These are phyloP conservation scores for Agrypnus murinus DNA, from an alignment of 2,888 invertebrate genomes.

Conservation along the genomic window DNA sequence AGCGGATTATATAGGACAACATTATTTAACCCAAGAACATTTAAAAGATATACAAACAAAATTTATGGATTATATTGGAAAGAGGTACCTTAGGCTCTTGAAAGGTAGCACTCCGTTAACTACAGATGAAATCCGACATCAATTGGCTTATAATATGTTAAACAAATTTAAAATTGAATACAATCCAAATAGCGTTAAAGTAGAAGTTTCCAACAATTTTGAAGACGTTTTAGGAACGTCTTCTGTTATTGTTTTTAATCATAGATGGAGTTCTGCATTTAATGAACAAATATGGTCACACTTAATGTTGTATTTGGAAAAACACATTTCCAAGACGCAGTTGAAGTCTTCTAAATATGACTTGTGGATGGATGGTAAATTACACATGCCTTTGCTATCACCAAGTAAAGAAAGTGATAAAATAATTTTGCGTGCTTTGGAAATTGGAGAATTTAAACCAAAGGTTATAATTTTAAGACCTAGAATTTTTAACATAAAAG, in stretches of 20 bases:
- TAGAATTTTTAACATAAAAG: constrained; percentile 6
- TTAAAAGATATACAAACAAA: constrained; percentile 33
- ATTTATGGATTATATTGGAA: constrained; percentile 26
- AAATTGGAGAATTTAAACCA: constrained; percentile 27
- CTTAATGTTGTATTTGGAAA: constrained; percentile 17
- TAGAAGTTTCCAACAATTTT: constrained; percentile 11
- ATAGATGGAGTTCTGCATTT: constrained; percentile 24
- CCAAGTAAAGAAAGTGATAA: constrained; percentile 27
- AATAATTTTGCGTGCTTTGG: constrained; percentile 34
- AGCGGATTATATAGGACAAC: constrained; percentile 25
- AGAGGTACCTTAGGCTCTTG: constrained; percentile 26
- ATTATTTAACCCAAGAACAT: constrained; percentile 18
- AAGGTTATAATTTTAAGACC: constrained; percentile 42
- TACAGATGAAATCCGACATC: constrained; percentile 17
- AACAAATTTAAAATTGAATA: constrained; percentile 32
- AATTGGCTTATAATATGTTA: constrained; percentile 26
- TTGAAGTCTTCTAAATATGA: constrained; percentile 23
- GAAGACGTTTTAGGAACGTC: constrained; percentile 20
- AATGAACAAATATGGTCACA: constrained; percentile 32
- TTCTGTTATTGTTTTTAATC: constrained; percentile 29
- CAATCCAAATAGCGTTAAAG: not conserved
- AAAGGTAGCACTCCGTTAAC: constrained; percentile 28
- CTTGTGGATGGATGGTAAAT: constrained; percentile 36
- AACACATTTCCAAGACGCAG: constrained; percentile 5
- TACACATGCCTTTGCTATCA: constrained; percentile 41